A percentile compares a stretch with the other conserved stretches of the same genome.
These are phyloP conservation scores for Gibbula magus DNA, from an alignment of 2,888 invertebrate genomes.

Conservation along the genomic window DNA sequence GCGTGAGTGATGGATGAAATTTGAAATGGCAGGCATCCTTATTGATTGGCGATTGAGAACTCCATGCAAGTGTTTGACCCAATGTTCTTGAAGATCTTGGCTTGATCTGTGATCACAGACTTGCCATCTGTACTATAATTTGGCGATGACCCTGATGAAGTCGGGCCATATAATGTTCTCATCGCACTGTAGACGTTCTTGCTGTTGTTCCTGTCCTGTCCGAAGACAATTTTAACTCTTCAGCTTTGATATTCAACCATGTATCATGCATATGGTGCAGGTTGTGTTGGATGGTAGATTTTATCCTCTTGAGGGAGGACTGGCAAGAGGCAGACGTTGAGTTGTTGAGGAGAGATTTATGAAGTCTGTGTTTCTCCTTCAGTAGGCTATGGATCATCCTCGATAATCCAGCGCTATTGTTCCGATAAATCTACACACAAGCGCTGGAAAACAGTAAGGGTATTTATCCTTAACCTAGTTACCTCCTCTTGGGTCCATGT, in stretches of 20 bases:
- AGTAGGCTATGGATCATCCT: too few relatives aligned
- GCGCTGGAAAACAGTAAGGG: too few relatives aligned
- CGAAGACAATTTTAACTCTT: slow-evolving; percentile 25
- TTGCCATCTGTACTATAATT: slow-evolving; percentile 28
- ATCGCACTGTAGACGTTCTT: slow-evolving; percentile 31
- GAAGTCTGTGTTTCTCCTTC: too few relatives aligned
- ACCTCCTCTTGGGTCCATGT: too few relatives aligned
- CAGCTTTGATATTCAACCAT: slow-evolving; percentile 26
- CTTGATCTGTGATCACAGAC: slow-evolving; percentile 30
- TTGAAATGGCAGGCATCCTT: slow-evolving; percentile 19
- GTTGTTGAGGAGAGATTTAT: neutral
- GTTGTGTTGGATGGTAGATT: neutral
- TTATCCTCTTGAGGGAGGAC: neutral
- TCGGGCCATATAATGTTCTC: slow-evolving; percentile 31
- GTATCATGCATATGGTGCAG: slow-evolving; percentile 24
- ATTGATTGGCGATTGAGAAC: slow-evolving; percentile 32
- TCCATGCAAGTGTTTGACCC: slow-evolving; percentile 37
- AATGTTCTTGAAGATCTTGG: slow-evolving; percentile 35
- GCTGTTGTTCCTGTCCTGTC: slow-evolving; percentile 31
- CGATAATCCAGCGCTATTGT: too few relatives aligned
- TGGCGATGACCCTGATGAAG: slow-evolving; percentile 24
- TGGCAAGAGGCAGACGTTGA: neutral
- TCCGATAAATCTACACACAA: too few relatives aligned
- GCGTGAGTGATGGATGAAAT: too few relatives aligned
- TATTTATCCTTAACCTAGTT: too few relatives aligned